A percentile compares a stretch with the other conserved stretches of the same genome.
Conservation (phyloP, 2,888 invertebrate species). For the Heterodera filipjevi region DNA sequence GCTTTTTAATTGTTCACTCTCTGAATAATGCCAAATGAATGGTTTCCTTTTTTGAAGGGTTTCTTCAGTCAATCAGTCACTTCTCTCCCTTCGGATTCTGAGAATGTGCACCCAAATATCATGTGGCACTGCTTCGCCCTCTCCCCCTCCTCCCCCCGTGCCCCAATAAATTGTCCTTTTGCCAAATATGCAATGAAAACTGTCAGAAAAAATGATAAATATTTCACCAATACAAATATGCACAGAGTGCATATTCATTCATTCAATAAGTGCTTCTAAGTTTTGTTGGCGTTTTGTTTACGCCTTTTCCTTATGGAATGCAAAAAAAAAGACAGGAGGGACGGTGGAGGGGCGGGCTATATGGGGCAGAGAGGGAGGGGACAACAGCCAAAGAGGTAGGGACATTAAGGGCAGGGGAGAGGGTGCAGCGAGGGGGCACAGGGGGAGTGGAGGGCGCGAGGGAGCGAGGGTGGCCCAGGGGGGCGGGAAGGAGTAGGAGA, state of each 20-base stretch:
- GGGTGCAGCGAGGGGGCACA: neutral
- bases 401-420: neutral
- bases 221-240: neutral
- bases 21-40: too few species aligned
- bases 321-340: neutral
- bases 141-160: too few species aligned
- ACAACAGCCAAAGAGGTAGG: too few species aligned
- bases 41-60: too few species aligned
- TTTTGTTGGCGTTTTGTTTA: slow-evolving; percentile 6
- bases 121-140: too few species aligned
- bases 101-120: neutral
- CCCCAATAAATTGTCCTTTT: neutral
- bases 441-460: neutral
- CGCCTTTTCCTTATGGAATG: neutral
- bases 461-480: neutral
- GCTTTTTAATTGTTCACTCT: neutral
- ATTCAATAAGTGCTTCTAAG: neutral
- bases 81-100: neutral
- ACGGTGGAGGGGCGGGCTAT: neutral
- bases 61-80: too few species aligned
- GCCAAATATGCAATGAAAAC: neutral
- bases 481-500: neutral
- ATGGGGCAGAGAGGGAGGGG: neutral
- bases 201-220: neutral
- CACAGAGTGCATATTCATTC: neutral